phyloP scores from a whole-genome alignment of 2,888 invertebrate genomes.

The Drosophila acutilabella region DNA sequence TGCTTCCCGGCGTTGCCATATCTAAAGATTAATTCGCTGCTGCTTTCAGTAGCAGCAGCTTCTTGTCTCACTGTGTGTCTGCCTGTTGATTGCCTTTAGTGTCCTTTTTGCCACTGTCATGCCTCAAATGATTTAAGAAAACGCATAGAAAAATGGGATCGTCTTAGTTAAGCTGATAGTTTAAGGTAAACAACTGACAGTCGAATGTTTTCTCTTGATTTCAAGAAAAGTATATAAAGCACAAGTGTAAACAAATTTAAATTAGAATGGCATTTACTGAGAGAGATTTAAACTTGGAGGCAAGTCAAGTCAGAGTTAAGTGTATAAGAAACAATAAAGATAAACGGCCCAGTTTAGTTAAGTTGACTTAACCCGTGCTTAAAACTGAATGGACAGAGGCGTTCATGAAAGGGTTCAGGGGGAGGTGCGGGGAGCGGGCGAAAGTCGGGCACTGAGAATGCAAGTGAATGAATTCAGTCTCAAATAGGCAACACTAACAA shows the following conservation, averaged over 20 bases:
- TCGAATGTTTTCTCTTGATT: no score
- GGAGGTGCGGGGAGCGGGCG: no score
- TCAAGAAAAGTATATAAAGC: no score
- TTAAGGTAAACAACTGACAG: no score
- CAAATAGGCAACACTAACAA: conserved; percentile 4
- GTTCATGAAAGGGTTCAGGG: not conserved
- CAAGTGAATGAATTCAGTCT: conserved; percentile 53
- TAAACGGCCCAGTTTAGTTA: conserved; percentile 50
- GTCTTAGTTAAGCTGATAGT: not conserved
- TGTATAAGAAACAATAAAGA: conserved; percentile 52
- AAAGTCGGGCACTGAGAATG: conserved; percentile 41
- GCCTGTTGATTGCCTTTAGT: conserved; percentile 48
- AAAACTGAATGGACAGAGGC: not conserved
- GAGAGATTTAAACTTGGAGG: conserved; percentile 1
- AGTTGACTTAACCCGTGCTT: conserved; percentile 28
- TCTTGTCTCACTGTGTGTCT: not conserved
- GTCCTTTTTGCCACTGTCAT: conserved; percentile 3
- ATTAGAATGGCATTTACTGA: no score
- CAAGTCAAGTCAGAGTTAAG: conserved; percentile 22
- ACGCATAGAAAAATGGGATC: not conserved
- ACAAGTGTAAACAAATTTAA: conserved; percentile 4
- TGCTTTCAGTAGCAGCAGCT: conserved; percentile 33
- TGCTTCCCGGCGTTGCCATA: conserved; percentile 41
- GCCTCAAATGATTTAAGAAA: not conserved
- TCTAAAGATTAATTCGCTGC: conserved; percentile 54